phyloP scores from a whole-genome alignment of 2,113 vertebrate genomes.

The Nyctibius bracteatus region DNA sequence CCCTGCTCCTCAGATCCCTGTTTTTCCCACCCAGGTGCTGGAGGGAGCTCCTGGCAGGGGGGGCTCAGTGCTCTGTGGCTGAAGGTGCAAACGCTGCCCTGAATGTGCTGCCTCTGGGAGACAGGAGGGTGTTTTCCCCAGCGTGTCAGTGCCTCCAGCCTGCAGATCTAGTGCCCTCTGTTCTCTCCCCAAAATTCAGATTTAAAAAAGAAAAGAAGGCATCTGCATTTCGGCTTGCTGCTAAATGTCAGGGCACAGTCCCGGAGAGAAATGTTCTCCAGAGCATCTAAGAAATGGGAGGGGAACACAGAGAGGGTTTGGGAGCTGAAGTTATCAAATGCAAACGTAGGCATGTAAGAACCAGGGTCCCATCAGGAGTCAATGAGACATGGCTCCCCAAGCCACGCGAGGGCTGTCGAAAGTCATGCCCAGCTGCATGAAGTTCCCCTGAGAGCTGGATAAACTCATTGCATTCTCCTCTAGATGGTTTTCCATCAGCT shows the following conservation, averaged over 20 bases:
- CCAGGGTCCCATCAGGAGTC: background rate
- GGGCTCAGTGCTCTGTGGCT: accelerated
- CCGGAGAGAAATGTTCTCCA: background rate
- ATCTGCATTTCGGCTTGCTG: background rate
- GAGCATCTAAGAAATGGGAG: background rate
- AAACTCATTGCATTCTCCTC: background rate
- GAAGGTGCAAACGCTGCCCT: accelerated
- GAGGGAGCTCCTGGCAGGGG: background rate
- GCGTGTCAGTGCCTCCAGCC: background rate
- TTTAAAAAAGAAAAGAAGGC: background rate
- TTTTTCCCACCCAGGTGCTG: background rate
- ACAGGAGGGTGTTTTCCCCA: background rate
- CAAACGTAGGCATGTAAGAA: background rate
- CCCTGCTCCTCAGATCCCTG: background rate
- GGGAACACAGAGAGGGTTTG: background rate
- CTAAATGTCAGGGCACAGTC: background rate
- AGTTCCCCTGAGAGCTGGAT: background rate
- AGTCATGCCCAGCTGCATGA: background rate
- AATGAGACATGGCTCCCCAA: background rate
- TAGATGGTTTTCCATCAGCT: background rate
- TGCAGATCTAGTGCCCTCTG: background rate
- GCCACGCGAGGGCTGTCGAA: background rate
- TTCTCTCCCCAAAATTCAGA: background rate
- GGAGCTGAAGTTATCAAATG: background rate
- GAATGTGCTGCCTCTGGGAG: background rate